A percentile compares a stretch with the other conserved stretches of the same genome.
Evolutionary conservation across 1,140 invertebrate species (phyloP).

Genomic region (Sipha flava): DNA sequence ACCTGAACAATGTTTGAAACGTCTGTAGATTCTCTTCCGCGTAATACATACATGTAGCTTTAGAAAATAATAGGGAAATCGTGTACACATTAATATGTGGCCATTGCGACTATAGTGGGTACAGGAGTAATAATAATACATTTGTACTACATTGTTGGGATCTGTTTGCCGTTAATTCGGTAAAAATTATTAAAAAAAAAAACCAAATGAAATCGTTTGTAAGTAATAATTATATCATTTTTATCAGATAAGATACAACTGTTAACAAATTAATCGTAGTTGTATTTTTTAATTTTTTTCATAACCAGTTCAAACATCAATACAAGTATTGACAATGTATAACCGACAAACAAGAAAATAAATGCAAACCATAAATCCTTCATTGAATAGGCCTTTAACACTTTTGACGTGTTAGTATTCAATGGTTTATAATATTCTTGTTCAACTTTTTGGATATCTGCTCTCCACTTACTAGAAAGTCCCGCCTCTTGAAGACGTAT

Average conservation of each 20-base stretch:
- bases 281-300: background rate
- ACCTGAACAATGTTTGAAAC: too few relatives aligned
- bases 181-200: too few relatives aligned
- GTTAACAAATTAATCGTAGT: background rate
- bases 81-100: too few relatives aligned
- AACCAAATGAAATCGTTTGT: background rate
- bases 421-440: background rate
- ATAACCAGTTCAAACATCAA: background rate
- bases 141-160: too few relatives aligned
- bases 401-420: background rate
- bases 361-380: constrained; percentile 19
- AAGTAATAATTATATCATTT: too few relatives aligned
- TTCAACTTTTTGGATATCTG: background rate
- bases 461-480: background rate
- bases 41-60: too few relatives aligned
- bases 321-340: background rate
- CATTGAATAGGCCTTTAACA: background rate
- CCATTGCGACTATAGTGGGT: too few relatives aligned
- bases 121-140: too few relatives aligned
- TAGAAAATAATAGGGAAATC: too few relatives aligned
- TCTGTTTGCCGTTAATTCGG: too few relatives aligned
- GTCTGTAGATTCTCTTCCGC: too few relatives aligned
- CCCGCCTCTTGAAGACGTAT: background rate
- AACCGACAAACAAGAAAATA: background rate
- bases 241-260: too few relatives aligned